Conservation (phyloP, 2,888 invertebrate species). For the Catocala fraxini region DNA sequence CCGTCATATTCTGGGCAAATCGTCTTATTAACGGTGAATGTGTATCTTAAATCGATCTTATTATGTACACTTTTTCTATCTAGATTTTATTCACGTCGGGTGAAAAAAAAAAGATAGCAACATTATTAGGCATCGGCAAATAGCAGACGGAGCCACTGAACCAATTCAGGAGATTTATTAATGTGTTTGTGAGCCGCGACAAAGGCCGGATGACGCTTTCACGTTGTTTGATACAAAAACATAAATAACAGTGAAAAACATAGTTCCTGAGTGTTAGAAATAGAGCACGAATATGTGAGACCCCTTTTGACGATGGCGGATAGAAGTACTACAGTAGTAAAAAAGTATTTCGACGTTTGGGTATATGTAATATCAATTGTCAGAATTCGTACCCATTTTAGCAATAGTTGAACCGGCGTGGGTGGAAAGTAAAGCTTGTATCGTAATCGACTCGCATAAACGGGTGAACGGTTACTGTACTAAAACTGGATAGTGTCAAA, state of each 20-base stretch:
- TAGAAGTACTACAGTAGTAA: slow-evolving; percentile 21
- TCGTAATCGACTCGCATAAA: slow-evolving; percentile 30
- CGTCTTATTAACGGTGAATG: slow-evolving; percentile 21
- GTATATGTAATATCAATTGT: slow-evolving; percentile 25
- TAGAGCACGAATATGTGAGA: slow-evolving; percentile 46
- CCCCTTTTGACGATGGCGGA: slow-evolving; percentile 46
- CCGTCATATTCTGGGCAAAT: slow-evolving; percentile 26
- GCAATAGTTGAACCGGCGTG: slow-evolving; percentile 11
- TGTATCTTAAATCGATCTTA: slow-evolving; percentile 20
- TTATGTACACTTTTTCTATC: slow-evolving; percentile 16
- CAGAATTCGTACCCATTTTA: slow-evolving; percentile 23
- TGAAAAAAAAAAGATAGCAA: slow-evolving; percentile 57
- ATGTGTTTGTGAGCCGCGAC: slow-evolving; percentile 66
- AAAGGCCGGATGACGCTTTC: slow-evolving; percentile 52
- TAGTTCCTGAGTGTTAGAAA: slow-evolving; percentile 50
- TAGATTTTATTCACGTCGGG: slow-evolving; percentile 22
- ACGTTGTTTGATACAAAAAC: slow-evolving; percentile 58
- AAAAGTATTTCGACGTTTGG: slow-evolving; percentile 22
- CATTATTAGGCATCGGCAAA: slow-evolving; percentile 45
- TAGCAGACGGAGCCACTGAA: slow-evolving; percentile 48
- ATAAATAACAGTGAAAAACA: slow-evolving; percentile 65
- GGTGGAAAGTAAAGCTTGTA: slow-evolving; percentile 25
- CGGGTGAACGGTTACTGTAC: slow-evolving; percentile 17
- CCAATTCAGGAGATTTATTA: slow-evolving; percentile 70
- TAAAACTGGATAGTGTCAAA: slow-evolving; percentile 16